phyloP scores from a whole-genome alignment of 2,113 vertebrate species.

The Capricornis sumatraensis region DNA sequence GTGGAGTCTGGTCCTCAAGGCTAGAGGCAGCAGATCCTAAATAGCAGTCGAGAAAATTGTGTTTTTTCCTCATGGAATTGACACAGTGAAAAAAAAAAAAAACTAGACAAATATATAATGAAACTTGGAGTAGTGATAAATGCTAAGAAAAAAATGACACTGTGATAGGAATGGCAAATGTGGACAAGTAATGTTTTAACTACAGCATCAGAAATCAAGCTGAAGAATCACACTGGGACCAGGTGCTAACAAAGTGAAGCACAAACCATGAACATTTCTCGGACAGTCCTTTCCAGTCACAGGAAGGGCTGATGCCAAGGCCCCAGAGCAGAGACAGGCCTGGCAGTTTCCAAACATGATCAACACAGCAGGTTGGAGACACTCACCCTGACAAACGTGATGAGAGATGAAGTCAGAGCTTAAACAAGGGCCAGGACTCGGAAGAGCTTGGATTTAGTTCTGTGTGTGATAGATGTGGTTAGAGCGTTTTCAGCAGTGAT shows the following conservation, averaged over 20 bases:
- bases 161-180: neutral
- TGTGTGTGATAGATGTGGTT: neutral
- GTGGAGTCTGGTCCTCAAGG: fast-evolving
- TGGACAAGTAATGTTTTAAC: neutral
- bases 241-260: neutral
- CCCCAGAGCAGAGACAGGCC: no score
- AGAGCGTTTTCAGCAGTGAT: neutral
- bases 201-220: neutral
- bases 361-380: no score
- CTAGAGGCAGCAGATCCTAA: neutral
- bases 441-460: no score
- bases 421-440: fast-evolving
- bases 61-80: neutral
- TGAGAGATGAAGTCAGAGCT: neutral
- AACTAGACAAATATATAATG: neutral
- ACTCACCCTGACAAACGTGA: fast-evolving
- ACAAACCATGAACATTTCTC: neutral
- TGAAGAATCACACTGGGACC: neutral
- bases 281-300: neutral
- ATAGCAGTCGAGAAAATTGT: neutral
- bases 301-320: neutral
- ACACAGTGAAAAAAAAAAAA: neutral
- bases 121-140: neutral
- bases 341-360: neutral
- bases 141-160: neutral